Percentiles rank a stretch among this genome's conserved stretches.
Conservation (phyloP, 2,113 vertebrate genomes). For the Tetrax tetrax region DNA sequence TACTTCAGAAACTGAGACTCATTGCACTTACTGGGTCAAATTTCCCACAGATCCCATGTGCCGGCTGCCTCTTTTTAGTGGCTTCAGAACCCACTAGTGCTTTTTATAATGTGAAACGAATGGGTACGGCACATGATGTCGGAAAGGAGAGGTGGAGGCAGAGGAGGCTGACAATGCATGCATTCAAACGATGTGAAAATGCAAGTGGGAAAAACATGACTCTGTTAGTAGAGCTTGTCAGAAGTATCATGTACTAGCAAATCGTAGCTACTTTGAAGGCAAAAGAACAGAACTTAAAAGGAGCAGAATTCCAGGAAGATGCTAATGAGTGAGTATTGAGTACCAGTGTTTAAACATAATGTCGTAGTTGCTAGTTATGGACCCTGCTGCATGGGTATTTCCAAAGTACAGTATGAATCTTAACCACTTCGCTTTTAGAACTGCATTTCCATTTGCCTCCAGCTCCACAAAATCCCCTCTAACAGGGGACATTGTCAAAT, state of each 20-base stretch:
- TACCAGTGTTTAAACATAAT: not conserved
- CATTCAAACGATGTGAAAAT: slow-evolving; percentile 35
- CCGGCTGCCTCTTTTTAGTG: not conserved
- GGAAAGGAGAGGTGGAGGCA: slow-evolving; percentile 15
- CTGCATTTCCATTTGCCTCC: not conserved
- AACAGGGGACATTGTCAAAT: not conserved
- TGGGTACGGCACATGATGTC: not conserved
- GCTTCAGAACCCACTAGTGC: slow-evolving; percentile 26
- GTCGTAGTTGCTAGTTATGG: not conserved
- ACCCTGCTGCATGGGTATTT: not conserved
- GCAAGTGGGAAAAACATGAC: slow-evolving; percentile 42
- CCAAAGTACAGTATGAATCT: not conserved
- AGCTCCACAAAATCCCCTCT: not conserved
- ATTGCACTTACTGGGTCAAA: not conserved
- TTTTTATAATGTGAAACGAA: slow-evolving; percentile 63
- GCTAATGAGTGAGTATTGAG: not conserved
- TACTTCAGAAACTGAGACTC: not conserved
- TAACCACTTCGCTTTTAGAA: not conserved
- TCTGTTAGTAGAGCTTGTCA: slow-evolving; percentile 31
- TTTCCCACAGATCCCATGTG: not conserved
- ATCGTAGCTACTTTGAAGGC: slow-evolving; percentile 10
- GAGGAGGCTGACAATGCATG: slow-evolving; percentile 51
- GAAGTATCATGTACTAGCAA: slow-evolving; percentile 7
- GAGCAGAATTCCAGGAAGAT: slow-evolving; percentile 21
- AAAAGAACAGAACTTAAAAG: slow-evolving; percentile 3